Conservation (phyloP, 2,797 vertebrate genomes). For the Falco concolor region DNA sequence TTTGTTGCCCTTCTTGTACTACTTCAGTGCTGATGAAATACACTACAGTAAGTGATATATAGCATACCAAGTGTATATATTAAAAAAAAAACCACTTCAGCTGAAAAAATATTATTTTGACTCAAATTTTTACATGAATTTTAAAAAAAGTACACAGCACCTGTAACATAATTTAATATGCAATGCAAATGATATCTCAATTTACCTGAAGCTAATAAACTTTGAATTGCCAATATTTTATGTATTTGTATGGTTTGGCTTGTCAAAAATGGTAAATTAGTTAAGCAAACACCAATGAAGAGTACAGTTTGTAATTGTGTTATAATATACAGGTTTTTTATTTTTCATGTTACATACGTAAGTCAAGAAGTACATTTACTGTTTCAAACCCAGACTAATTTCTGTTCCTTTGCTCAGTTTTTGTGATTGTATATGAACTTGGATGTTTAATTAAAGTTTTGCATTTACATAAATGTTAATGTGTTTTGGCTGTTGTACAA, state of each 20-base stretch:
- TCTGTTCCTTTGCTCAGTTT: neutral
- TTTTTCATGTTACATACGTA: neutral
- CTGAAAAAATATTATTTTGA: neutral
- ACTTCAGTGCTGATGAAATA: fast-evolving
- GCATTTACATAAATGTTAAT: neutral
- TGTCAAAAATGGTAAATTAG: neutral
- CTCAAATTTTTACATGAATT: neutral
- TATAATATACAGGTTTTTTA: neutral
- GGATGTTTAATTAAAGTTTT: neutral
- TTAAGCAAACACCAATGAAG: neutral
- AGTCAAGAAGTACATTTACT: neutral
- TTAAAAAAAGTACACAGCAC: neutral
- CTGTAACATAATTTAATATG: neutral
- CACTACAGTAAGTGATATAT: fast-evolving
- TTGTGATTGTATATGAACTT: neutral
- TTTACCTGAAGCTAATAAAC: neutral
- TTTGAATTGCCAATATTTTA: neutral
- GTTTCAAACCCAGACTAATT: neutral
- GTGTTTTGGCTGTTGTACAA: neutral
- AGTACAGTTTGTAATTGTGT: neutral
- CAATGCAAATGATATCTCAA: neutral
- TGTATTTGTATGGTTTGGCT: neutral
- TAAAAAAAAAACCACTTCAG: neutral
- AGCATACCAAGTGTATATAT: no score
- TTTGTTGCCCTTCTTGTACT: no score